Evolutionary conservation across 1,140 invertebrate species (phyloP).

Genomic region (Scaptomyza montana): DNA sequence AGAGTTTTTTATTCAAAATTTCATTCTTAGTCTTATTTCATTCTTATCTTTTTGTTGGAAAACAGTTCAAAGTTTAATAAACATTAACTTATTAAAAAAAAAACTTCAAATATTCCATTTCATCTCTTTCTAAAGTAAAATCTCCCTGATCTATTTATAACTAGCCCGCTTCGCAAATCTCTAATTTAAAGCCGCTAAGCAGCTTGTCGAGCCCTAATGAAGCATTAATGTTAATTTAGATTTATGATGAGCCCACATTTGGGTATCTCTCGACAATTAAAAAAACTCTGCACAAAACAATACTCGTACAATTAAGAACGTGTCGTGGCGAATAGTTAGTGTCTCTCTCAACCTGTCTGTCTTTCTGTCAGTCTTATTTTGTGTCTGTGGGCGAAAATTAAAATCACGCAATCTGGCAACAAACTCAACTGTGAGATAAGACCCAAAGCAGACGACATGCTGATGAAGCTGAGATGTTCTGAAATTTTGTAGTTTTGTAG

Average conservation of each 20-base stretch:
- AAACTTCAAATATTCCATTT: background rate
- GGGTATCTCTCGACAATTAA: conserved; percentile 25
- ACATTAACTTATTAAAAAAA: too few species aligned
- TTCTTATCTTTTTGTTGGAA: too few species aligned
- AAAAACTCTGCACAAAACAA: conserved; percentile 21
- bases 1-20: background rate
- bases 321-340: background rate
- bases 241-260: conserved; percentile 77
- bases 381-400: conserved; percentile 3
- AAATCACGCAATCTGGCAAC: conserved; percentile 43
- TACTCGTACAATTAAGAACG: background rate
- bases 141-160: background rate
- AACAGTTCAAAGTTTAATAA: too few species aligned
- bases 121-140: background rate
- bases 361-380: background rate
- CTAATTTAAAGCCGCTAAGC: conserved; percentile 30
- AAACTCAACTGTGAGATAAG: conserved; percentile 16
- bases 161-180: conserved; percentile 26
- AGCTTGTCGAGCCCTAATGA: conserved; percentile 48
- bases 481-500: conserved; percentile 48
- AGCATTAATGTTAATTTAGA: conserved; percentile 75
- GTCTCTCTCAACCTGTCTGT: background rate
- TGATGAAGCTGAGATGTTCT: conserved; percentile 54
- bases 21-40: too few species aligned
- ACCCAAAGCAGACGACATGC: conserved; percentile 36